Base-by-base conservation (phyloP, 2,797 vertebrate species). In the Catharus ustulatus region DNA sequence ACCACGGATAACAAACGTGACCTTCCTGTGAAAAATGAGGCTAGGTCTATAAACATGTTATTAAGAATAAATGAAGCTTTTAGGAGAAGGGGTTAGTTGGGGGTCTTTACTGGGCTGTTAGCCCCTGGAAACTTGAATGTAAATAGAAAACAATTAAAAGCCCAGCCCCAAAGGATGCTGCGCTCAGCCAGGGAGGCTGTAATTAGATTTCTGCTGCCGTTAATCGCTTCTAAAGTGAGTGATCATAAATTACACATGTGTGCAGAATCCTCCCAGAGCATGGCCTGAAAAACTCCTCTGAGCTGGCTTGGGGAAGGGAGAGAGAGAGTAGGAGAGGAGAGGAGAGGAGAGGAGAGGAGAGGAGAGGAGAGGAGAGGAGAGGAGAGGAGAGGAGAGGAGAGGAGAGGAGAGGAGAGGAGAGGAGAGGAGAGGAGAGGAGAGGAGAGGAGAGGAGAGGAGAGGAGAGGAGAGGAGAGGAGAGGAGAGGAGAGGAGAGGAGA, bases 41-140 rank as follows among this genome's bases (percentile, higher is more conserved):
- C 58, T 59, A 48, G 64, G 54, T 73, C 91, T 94, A 92, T 91
- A 97, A 97, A 94, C 93, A 94, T 95, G 88, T 94, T 95, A 93
- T 97, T 96, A 96, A 97, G 90, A 95, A 93, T 96, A 95, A 96
- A 95, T 94, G 89, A 96, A 97, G 89, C 91, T 96, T 97, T 97
- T 94, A 96, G 93, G 84, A 94, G 96, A 95, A 95, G 92, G 71
- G 88, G 91, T 97, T 94, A 96, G 90, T 94, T 94, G 95, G 81
- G 95, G 92, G 90, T 94, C 89, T 97, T 94, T 90, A 94, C 75
- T 64, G 73, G 93, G 90, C 96, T 94, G 95, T 94, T 96, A 97
- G 84, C 67, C 82, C 77, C 91, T 97, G 94, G 87, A 96, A 96
- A 86, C 90, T 84, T 82, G 95, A 77, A 90, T 88, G 81, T 88